Conservation (phyloP, 2,797 vertebrate genomes). For the Chloroceryle inda region DNA sequence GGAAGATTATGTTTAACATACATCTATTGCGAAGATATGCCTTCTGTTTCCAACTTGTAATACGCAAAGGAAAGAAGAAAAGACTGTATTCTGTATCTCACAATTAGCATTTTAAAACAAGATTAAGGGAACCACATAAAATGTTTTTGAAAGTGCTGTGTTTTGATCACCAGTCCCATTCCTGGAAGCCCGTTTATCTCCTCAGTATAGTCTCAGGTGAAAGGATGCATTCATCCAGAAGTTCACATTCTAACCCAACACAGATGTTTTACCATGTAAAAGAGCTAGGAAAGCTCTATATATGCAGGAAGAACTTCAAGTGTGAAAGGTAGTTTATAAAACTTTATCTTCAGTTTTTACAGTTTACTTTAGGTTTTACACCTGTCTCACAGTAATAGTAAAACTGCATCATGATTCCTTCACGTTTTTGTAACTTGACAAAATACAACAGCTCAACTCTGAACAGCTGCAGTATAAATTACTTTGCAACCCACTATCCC, state of each 20-base stretch:
- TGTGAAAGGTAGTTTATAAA: constrained; percentile 51
- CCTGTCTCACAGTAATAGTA: constrained; percentile 8
- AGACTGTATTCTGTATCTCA: constrained; percentile 3
- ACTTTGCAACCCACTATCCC: not conserved
- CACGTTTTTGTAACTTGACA: not conserved
- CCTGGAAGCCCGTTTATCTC: constrained; percentile 18
- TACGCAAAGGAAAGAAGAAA: constrained; percentile 48
- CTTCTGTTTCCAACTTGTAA: constrained; percentile 23
- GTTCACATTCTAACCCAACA: constrained; percentile 35
- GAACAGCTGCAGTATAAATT: constrained; percentile 8
- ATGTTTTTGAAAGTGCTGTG: not conserved
- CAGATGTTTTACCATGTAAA: constrained; percentile 26
- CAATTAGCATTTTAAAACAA: constrained; percentile 45
- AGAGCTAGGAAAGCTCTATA: constrained; percentile 8
- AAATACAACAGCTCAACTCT: not conserved
- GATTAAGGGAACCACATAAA: constrained; percentile 42
- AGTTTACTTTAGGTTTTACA: constrained; percentile 61
- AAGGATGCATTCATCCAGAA: not conserved
- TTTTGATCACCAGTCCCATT: constrained; percentile 3
- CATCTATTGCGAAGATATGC: not conserved
- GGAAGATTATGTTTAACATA: constrained; percentile 45
- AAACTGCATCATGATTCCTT: not conserved
- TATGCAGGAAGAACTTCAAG: constrained; percentile 4
- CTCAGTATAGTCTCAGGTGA: not conserved
- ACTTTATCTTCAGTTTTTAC: constrained; percentile 52